Evolutionary conservation across 2,888 invertebrate genomes (phyloP), one percentile per base, ranked within the genome.

Genomic region (Dynastes tityus): DNA sequence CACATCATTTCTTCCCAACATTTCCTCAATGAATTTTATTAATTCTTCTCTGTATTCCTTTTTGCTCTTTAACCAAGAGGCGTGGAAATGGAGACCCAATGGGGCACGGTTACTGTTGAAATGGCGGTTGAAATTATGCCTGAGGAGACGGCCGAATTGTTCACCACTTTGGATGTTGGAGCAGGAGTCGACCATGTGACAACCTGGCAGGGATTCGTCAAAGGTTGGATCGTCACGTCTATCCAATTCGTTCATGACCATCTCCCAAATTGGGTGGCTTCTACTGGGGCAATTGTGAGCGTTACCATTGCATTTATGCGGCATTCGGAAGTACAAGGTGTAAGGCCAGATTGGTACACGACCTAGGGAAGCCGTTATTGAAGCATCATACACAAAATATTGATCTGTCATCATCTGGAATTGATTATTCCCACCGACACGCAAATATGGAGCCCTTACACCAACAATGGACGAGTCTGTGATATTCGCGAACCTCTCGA

Each of bases 341-440:
- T 98, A 98, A 0, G 98, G 98, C 98, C 98, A 98, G 88, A 97
- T 96, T 74, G 97, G 97, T 37, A 97, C 96, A 70, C 96, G 94
- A 51, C 95, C 92, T 77, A 97, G 91, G 0, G 97, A 95, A 37
- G 97, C 97, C 0, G 97, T 97, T 86, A 98, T 97, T 11, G 97
- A 97, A 32, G 97, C 96, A 87, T 98, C 98, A 88, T 98, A 98
- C 6, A 96, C 94, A 88, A 97, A 97, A 90, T 95, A 96, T 88
- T 97, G 96, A 89, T 97, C 97, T 77, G 95, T 94, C 97, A 98
- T 97, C 97, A 98, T 98, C 89, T 97, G 96, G 88, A 98, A 98
- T 90, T 97, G 97, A 85, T 94, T 96, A 91, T 97, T 97, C 80
- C 98, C 97, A 81, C 98, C 97, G 0, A 97, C 96, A 75, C 97